phyloP scores from a whole-genome alignment of 30 jellyfish, hydroid and myxozoan genomes.

The Pseudorhiza aurosa region DNA sequence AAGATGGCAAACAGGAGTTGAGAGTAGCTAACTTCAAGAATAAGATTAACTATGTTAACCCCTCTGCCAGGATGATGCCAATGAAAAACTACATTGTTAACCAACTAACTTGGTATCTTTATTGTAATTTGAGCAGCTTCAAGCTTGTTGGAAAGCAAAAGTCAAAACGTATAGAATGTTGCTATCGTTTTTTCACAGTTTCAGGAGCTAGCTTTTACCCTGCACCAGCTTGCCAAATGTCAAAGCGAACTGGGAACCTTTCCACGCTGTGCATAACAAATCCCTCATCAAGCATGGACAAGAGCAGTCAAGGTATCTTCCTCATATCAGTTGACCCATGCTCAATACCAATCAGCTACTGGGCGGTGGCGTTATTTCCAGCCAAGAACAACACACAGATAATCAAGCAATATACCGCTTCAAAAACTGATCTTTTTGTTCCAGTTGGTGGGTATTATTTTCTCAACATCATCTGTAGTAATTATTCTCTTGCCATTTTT shows the following conservation, averaged over 20 bases:
- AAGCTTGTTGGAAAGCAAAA: too few species aligned
- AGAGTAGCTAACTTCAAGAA: too few species aligned
- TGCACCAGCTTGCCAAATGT: constrained; percentile 53
- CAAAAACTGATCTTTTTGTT: constrained; percentile 57
- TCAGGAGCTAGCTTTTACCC: constrained; percentile 74
- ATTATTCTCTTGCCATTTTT: too few species aligned
- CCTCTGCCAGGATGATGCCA: too few species aligned
- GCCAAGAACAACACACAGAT: constrained; percentile 10
- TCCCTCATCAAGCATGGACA: constrained; percentile 34
- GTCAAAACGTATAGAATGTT: too few species aligned
- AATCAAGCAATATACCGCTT: constrained; percentile 49
- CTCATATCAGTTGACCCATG: constrained; percentile 68
- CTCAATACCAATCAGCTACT: constrained; percentile 52
- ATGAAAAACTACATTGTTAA: too few species aligned
- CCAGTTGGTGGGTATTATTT: constrained; percentile 65
- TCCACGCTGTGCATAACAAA: constrained; percentile 66
- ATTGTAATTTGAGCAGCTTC: too few species aligned
- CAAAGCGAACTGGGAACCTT: constrained; percentile 66
- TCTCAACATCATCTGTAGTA: not conserved
- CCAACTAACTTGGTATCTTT: too few species aligned
- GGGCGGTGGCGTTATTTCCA: constrained; percentile 54
- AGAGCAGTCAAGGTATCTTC: constrained; percentile 40
- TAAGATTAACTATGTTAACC: too few species aligned
- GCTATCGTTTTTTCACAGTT: constrained; percentile 29
- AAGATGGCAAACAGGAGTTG: too few species aligned